Evolutionary conservation across 2,888 invertebrate species (phyloP), one percentile per base, ranked within the genome.

Genomic region (Orthosia incerta): DNA sequence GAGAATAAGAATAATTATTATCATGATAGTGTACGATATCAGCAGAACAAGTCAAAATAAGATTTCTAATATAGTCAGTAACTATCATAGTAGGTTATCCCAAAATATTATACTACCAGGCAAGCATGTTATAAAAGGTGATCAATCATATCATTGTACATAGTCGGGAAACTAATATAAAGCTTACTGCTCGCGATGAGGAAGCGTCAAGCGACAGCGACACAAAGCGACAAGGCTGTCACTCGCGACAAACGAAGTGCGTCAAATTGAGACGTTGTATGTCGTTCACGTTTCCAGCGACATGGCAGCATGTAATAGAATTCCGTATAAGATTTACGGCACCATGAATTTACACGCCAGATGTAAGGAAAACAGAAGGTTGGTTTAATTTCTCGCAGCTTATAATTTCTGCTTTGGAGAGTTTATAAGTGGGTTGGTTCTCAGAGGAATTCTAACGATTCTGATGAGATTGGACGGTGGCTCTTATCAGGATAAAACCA

Each of bases 231-330:
- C 68, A 51, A 62, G 26, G 46, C 62, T 65, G 79, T 71, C 62
- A 31, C 64, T 48, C 12, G 60, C 67, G 46, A 74, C 80, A 84
- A 68, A 46, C 71, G 75, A 65, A 68, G 67, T 55, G 69, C 66
- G 56, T 63, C 69, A 75, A 82, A 82, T 69, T 71, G 84, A 84
- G 76, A 71, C 69, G 71, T 66, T 84, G 60, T 81, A 71, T 84
- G 71, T 69, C 50, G 76, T 68, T 69, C 76, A 76, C 84, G 63
- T 76, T 74, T 60, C 53, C 16, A 15, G n/a, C 26, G 59, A 63
- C 68, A 46, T 71, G 48, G 46, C 59, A 79, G 23, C 59, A 63
- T 66, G 69, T 71, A 83, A 71, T 69, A 53, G 46, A 48, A 83
- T 67, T 72, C 39, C 48, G 20, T 67, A 51, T 68, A 63, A 67